Evolutionary conservation across 2,888 invertebrate genomes (phyloP).

Genomic region (Macrosiphum euphorbiae): DNA sequence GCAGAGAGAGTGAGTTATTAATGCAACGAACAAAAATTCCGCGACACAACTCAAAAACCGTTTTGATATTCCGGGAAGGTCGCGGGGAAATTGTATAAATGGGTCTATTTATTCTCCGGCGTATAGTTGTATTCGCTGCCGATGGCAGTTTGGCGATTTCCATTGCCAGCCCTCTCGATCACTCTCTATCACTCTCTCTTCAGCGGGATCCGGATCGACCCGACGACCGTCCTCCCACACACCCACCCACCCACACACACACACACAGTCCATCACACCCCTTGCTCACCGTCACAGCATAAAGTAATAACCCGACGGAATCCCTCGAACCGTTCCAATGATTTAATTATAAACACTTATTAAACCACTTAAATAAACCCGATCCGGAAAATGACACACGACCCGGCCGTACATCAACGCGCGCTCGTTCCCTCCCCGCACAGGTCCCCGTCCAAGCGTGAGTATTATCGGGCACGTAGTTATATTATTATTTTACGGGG

Average conservation of each 20-base stretch:
- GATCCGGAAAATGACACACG: constrained; percentile 56
- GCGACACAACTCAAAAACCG: constrained; percentile 55
- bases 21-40: constrained; percentile 38
- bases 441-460: neutral
- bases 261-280: neutral
- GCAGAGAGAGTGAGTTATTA: constrained; percentile 32
- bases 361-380: constrained; percentile 57
- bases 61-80: constrained; percentile 55
- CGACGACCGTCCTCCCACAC: neutral
- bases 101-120: constrained; percentile 49
- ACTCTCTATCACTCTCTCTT: neutral
- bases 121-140: constrained; percentile 35
- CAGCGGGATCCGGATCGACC: neutral
- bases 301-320: neutral
- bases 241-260: neutral
- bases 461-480: neutral
- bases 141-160: constrained; percentile 54
- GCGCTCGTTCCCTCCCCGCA: neutral
- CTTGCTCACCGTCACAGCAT: neutral
- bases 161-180: neutral
- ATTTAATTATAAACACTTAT: constrained; percentile 63
- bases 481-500: neutral
- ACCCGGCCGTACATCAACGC: constrained; percentile 36
- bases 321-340: constrained; percentile 56
- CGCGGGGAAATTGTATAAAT: constrained; percentile 54